A percentile compares a stretch with the other conserved stretches of the same genome.
These are phyloP conservation scores for Arrhamphus sclerolepis DNA, from an alignment of 2,797 vertebrate genomes.

Conservation along the genomic window DNA sequence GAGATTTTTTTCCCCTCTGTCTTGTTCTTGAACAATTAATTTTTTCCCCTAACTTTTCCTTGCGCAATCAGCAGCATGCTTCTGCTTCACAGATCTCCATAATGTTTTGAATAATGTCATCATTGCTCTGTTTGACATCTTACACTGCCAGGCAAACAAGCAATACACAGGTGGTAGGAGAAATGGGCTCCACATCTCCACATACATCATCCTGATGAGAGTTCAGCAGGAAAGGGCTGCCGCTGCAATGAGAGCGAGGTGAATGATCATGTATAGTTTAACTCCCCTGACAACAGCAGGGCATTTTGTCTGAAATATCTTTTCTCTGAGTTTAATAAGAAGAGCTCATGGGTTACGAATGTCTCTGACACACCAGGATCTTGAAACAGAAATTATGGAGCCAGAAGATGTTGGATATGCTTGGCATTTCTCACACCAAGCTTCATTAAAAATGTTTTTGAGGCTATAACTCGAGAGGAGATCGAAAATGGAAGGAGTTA, in stretches of 20 bases:
- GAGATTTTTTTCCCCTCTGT: background rate
- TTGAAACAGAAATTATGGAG: background rate
- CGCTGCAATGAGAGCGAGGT: conserved; percentile 33
- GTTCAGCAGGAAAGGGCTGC: conserved; percentile 25
- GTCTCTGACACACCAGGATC: conserved; percentile 27
- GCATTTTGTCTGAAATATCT: conserved; percentile 16
- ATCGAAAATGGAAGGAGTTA: too few relatives aligned
- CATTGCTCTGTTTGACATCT: conserved; percentile 61
- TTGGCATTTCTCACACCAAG: too few relatives aligned
- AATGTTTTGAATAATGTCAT: conserved; percentile 73
- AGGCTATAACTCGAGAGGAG: too few relatives aligned
- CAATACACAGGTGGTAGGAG: conserved; percentile 65
- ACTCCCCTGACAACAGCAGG: conserved; percentile 17
- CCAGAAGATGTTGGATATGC: too few relatives aligned
- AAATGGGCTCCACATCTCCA: conserved; percentile 52
- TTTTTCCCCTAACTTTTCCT: background rate
- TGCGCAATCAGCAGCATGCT: conserved; percentile 25
- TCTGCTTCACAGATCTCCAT: conserved; percentile 51
- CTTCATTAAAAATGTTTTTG: too few relatives aligned
- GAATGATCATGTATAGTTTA: conserved; percentile 40
- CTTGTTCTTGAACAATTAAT: background rate
- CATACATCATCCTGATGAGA: conserved; percentile 65
- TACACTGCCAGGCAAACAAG: conserved; percentile 59
- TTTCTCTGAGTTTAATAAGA: conserved; percentile 35
- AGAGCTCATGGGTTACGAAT: conserved; percentile 46